phyloP scores from a whole-genome alignment of 1,140 invertebrate genomes.

The Physella acuta region DNA sequence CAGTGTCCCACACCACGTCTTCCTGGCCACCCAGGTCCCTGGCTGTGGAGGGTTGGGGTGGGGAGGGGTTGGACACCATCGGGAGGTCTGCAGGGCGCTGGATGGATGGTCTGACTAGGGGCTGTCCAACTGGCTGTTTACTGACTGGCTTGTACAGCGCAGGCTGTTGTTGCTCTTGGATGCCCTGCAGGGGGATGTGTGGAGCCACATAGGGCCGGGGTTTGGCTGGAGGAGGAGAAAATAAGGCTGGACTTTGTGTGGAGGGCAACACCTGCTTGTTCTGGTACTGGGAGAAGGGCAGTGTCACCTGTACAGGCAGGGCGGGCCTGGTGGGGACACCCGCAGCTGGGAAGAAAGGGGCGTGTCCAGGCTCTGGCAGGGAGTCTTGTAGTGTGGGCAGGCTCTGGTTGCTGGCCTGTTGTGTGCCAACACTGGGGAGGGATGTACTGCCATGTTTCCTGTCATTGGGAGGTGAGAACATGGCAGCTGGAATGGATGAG shows the following conservation, averaged over 20 bases:
- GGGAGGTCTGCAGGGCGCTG: conserved; percentile 15
- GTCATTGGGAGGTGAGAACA: too few relatives aligned
- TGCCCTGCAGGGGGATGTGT: neutral
- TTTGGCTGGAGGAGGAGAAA: neutral
- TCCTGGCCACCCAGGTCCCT: conserved; percentile 16
- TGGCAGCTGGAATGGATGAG: conserved; percentile 13
- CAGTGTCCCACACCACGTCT: conserved; percentile 17
- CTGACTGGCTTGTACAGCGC: neutral
- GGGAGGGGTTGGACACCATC: neutral
- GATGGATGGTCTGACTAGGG: neutral
- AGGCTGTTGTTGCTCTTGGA: neutral
- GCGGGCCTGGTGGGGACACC: neutral
- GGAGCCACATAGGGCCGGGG: too few relatives aligned
- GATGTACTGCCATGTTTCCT: too few relatives aligned
- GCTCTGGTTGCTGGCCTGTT: neutral
- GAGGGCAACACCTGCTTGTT: neutral
- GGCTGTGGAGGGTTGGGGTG: neutral
- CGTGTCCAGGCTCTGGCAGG: neutral
- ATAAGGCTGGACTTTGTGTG: neutral
- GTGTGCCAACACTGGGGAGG: too few relatives aligned
- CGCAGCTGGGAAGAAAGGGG: neutral
- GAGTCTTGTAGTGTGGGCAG: neutral
- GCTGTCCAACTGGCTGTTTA: neutral
- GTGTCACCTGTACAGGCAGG: neutral
- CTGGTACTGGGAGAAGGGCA: neutral